Evolutionary conservation across 2,113 vertebrate genomes (phyloP), one percentile per base, ranked within the genome.

Genomic region (Antigone vipio): DNA sequence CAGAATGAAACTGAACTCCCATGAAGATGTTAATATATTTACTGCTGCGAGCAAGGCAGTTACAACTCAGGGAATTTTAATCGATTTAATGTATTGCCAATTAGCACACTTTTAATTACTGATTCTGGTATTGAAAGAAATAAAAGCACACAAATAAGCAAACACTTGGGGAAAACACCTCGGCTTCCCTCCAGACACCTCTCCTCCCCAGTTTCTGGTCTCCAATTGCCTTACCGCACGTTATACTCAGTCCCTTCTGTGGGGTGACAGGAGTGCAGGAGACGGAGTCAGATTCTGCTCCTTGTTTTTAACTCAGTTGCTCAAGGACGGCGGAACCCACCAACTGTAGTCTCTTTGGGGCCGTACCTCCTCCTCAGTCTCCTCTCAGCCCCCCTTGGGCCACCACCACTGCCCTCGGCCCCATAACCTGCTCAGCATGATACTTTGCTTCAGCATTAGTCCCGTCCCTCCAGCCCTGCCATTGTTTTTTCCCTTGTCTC

Each of bases 161-260:
- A 63, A 79, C 8, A 62, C 7, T 19, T 49, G 21, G 15, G 14
- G 24, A 84, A 84, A 56, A 56, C 24, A 77, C 32, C 9, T 68
- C 6, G 1, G 32, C 32, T 85, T 81, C 58, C 22, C 53, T 64
- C 22, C 38, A 90, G 30, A 80, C 22, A 56, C 30, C 13, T 56
- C 9, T 78, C 19, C 66, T 74, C 38, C 14, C 11, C 32, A 40
- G 10, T 58, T 84, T 73, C 72, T 83, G n/a, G 30, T 71, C 24
- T 84, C 44, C 34, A 83, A 5, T 44, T 1, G 1, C 30, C 27
- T 72, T 3, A 4, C 22, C 1, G 1, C 35, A n/a, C 0, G 4
- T 6, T 38, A 62, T 23, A 68, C 55, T 32, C 17, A 56, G 53
- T 56, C 29, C 8, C n/a, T 76, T 76, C 9, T 49, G 32, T 27